Conservation (phyloP, 2,888 invertebrate species). For the Agonopterix arenella region DNA sequence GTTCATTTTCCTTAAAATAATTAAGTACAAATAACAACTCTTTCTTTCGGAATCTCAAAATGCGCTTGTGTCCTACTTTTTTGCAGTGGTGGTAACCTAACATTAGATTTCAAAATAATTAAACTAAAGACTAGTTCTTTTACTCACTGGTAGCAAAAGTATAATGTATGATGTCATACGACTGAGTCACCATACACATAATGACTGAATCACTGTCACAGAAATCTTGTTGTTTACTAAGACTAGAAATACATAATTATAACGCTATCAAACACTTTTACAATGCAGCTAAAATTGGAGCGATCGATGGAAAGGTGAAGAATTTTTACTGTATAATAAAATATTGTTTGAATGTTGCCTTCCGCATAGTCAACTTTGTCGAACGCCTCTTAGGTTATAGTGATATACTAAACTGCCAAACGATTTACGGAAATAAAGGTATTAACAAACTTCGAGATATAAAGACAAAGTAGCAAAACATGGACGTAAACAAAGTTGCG, state of each 20-base stretch:
- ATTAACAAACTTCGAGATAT: not conserved
- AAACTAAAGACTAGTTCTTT: not conserved
- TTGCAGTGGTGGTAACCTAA: no score
- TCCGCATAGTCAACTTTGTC: slow-evolving; percentile 28
- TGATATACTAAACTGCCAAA: slow-evolving; percentile 10
- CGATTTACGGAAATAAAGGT: not conserved
- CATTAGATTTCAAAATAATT: no score
- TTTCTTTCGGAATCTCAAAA: no score
- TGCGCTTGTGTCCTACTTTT: no score
- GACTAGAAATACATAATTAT: not conserved
- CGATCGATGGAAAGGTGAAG: slow-evolving; percentile 18
- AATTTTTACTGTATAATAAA: slow-evolving; percentile 14
- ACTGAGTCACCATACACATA: not conserved
- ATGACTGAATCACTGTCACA: no score
- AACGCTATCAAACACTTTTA: slow-evolving; percentile 16
- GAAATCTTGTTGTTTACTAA: no score
- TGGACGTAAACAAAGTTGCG: not conserved
- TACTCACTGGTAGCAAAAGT: not conserved
- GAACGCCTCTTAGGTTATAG: slow-evolving; percentile 43
- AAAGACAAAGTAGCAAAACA: not conserved
- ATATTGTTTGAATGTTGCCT: slow-evolving; percentile 10
- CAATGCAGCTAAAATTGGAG: slow-evolving; percentile 23
- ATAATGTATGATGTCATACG: no score
- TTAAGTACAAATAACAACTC: no score
- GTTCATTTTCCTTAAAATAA: no score